Conservation (phyloP, 35 echinoderm and acorn worm species). For the Stichopus chloronotus region DNA sequence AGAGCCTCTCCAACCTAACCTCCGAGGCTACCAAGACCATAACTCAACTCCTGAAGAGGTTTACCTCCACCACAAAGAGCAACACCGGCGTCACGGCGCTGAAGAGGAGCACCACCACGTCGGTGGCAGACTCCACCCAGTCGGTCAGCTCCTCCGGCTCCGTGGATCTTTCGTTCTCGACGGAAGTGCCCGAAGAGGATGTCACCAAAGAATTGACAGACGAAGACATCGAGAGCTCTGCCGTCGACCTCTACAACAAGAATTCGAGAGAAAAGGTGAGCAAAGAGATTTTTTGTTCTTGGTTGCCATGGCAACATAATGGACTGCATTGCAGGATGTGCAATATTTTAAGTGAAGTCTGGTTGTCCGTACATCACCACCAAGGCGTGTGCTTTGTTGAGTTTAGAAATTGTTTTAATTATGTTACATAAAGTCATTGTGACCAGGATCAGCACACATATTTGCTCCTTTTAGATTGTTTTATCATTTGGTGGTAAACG, state of each 20-base stretch:
- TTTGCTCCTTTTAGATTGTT: too few species aligned
- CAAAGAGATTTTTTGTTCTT: neutral
- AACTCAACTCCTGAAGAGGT: conserved; percentile 61
- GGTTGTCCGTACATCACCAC: neutral
- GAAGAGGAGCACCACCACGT: conserved; percentile 41
- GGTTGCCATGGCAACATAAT: neutral
- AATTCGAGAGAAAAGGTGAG: conserved; percentile 95
- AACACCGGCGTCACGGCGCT: neutral
- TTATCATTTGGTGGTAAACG: too few species aligned
- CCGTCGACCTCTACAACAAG: conserved; percentile 98
- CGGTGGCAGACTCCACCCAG: conserved; percentile 55
- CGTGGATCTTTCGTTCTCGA: conserved; percentile 27
- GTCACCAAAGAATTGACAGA: conserved; percentile 59
- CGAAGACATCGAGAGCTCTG: conserved; percentile 89
- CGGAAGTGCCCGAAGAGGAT: conserved; percentile 60
- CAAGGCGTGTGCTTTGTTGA: neutral
- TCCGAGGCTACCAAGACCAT: conserved; percentile 63
- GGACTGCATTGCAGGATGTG: neutral
- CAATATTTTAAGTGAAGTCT: neutral
- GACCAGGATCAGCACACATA: too few species aligned
- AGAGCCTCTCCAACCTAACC: conserved; percentile 40
- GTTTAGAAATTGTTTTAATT: too few species aligned
- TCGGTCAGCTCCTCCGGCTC: conserved; percentile 72
- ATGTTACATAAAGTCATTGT: too few species aligned
- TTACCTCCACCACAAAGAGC: conserved; percentile 5